phyloP scores from a whole-genome alignment of 2,888 invertebrate species.

The Mimachlamys varia region DNA sequence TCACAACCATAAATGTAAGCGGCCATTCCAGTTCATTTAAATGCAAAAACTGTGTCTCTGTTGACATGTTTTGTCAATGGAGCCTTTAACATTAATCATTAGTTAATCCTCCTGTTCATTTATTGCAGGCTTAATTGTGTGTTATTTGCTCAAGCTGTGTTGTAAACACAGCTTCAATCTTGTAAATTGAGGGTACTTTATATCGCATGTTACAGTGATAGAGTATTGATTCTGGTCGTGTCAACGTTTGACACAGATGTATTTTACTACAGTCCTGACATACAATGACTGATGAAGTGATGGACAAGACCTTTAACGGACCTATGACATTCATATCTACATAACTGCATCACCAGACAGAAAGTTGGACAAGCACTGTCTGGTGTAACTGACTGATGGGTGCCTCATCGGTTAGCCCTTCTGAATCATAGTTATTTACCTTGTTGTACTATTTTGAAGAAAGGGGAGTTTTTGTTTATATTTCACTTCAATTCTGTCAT shows the following conservation, averaged over 20 bases:
- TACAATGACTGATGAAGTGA: not conserved
- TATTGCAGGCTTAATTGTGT: not conserved
- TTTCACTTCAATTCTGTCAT: not conserved
- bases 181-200: not conserved
- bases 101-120: not conserved
- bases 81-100: not conserved
- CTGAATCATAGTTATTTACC: not conserved
- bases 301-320: conserved; percentile 21
- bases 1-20: not conserved
- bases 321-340: conserved; percentile 2
- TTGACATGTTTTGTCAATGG: not conserved
- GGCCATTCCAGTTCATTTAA: too few relatives aligned
- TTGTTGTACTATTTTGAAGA: too few relatives aligned
- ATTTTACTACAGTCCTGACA: not conserved
- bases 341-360: not conserved
- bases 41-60: not conserved
- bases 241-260: not conserved
- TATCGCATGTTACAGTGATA: not conserved
- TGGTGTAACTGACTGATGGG: not conserved
- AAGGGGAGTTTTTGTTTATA: not conserved
- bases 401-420: not conserved
- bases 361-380: not conserved
- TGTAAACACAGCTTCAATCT: not conserved
- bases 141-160: not conserved
- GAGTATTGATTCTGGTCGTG: not conserved